Base-by-base conservation (phyloP, 2,113 vertebrate genomes). In the Cinclus cinclus region DNA sequence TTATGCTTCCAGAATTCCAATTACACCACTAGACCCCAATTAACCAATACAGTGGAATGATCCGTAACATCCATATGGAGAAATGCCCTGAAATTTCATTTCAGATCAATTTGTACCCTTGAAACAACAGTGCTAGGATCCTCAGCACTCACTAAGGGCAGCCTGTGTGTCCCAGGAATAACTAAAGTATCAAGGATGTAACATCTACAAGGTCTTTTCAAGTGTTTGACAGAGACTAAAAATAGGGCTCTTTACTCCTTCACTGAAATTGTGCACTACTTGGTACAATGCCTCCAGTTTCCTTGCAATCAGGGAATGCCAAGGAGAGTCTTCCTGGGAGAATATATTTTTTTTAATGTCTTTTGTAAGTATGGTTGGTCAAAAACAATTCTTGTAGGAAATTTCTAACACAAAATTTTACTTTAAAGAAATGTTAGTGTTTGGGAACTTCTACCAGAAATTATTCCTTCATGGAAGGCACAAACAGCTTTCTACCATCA, bases 1-100 rank as follows among this genome's bases (percentile, higher is more conserved):
- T 94, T n/a, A 59, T 88, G 10, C 71, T 93, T 90, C 52, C 75
- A 92, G 83, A 96, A 90, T 78, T 86, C 68, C 68, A 92, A 20
- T 92, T 93, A 78, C 25, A 87, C 59, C 0, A 0, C 79, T 86
- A 83, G 39, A 80, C 31, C 35, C 41, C 44, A 78, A 84, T 92
- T 81, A 94, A 77, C 71, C 28, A 81, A 68, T 69, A 67, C 13
- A 91, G 59, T 23, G 12, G 55, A 80, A 93, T 2, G 5, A 94
- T 74, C 70, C 50, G 41, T 91, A 87, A 80, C 24, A 83, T 24
- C 18, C 9, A 56, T 33, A 49, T 4, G 18, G 52, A 94, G 37
- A 86, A 96, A 93, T 44, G 1, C 44, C 37, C 39, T 39, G 35
- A 92, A 94, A 90, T 83, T 27, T 23, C 3, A 89, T 74, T 92